Base-by-base conservation (phyloP, 2,113 vertebrate genomes). In the Sinocyclocheilus maitianheensis region DNA sequence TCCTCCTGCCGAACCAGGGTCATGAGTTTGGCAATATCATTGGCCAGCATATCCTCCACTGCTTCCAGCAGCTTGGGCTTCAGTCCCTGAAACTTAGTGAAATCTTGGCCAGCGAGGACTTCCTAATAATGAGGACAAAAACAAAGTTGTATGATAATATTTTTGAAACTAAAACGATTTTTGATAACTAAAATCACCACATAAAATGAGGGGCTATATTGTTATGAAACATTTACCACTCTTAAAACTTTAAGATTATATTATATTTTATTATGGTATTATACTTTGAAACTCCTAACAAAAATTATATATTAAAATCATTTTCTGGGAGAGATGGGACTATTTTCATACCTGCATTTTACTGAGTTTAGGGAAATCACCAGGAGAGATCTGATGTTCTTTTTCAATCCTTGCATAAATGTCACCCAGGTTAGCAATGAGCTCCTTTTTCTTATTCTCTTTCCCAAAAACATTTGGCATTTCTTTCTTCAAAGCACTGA, bases 361-460 rank as follows among this genome's bases (percentile, higher is more conserved):
- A 5, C 92, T 91, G 26, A 96, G 91, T 83, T 84, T 95, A 0
- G 95, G 95, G 84, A 96, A 96, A 86, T 96, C 95, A 0, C 95
- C 95, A 0, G 94, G 93, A 0, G 95, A 96, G 78, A 96, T 96
- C 93, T 96, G 95, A 16, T 96, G 91, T 74, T 96, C 95, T 20
- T 93, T 92, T 85, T 96, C 95, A 0, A 96, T 94, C 89, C 94
- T 96, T 77, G 91, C 72, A 72, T 96, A 96, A 85, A 96, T 48
- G 10, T 96, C 95, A 0, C 93, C 94, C 88, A 96, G 89, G 89
- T 95, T 95, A 88, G 82, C 91, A 14, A 96, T 94, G 79, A 96
- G 94, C 76, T 96, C 95, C 71, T 95, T 96, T 91, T 96, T 96
- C 62, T 95, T 96, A 86, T 94, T 96, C 18, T 96, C 95, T 51